Conservation (phyloP, 2,797 vertebrate species). For the Acrossocheilus wenchowensis region DNA sequence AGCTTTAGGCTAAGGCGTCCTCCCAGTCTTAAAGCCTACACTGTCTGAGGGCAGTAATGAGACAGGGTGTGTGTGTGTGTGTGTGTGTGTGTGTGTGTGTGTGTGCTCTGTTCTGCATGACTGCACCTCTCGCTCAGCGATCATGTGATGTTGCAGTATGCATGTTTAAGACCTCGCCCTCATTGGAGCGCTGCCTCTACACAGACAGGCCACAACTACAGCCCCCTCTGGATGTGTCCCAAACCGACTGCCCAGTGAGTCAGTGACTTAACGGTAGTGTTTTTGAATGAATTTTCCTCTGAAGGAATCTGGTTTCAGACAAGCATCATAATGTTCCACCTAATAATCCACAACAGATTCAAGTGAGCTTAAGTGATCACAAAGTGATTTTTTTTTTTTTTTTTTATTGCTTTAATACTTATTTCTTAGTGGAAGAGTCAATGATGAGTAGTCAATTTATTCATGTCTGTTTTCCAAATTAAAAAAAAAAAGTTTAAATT, state of each 20-base stretch:
- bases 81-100: background rate
- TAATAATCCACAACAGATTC: background rate
- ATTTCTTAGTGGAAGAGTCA: background rate
- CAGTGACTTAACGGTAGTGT: background rate
- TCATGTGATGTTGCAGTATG: conserved; percentile 52
- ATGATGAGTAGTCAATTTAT: background rate
- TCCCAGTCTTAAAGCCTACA: conserved; percentile 18
- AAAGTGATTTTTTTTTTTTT: no score
- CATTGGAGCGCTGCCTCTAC: background rate
- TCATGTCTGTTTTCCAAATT: background rate
- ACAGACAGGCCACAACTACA: background rate
- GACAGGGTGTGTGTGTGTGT: background rate
- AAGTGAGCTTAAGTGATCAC: background rate
- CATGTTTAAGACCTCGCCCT: conserved; percentile 38
- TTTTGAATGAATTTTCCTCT: background rate
- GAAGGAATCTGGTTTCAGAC: background rate
- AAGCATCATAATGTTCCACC: background rate
- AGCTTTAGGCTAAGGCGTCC: background rate
- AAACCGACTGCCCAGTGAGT: background rate
- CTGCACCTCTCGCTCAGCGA: conserved; percentile 11
- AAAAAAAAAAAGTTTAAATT: no score
- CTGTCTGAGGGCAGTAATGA: conserved; percentile 29
- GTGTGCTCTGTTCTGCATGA: conserved; percentile 25
- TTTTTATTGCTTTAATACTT: background rate
- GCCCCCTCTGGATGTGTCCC: background rate